phyloP scores from a whole-genome alignment of 1,140 invertebrate species.

The Pseudomyrmex gracilis region DNA sequence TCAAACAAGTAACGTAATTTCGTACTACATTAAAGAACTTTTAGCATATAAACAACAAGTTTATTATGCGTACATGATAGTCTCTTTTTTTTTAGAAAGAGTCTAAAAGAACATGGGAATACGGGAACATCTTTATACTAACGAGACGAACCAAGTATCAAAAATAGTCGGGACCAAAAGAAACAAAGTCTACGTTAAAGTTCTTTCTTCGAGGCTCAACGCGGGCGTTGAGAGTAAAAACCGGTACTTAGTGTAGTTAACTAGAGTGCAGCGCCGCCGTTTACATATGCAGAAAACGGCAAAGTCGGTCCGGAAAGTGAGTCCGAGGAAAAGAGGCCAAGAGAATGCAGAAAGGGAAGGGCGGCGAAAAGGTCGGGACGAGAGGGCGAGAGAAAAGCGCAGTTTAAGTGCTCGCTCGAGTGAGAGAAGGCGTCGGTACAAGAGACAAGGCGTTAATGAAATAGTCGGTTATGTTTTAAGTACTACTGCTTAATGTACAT shows the following conservation, averaged over 20 bases:
- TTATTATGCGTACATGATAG: too few relatives aligned
- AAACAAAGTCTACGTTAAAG: slow-evolving; percentile 20
- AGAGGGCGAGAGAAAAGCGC: slow-evolving; percentile 56
- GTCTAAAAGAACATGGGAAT: not conserved
- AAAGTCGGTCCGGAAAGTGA: slow-evolving; percentile 47
- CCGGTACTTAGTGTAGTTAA: slow-evolving; percentile 76
- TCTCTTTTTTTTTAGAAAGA: too few relatives aligned
- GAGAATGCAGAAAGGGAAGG: slow-evolving; percentile 6
- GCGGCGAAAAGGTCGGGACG: not conserved
- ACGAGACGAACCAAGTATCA: slow-evolving; percentile 27
- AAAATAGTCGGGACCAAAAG: slow-evolving; percentile 61
- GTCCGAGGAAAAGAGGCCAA: slow-evolving; percentile 35
- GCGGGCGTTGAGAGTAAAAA: slow-evolving; percentile 74
- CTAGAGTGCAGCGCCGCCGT: slow-evolving; percentile 74
- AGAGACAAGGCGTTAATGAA: slow-evolving; percentile 71
- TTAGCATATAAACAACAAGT: too few relatives aligned
- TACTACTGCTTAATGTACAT: slow-evolving; percentile 65
- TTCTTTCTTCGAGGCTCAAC: slow-evolving; percentile 40
- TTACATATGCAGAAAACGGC: slow-evolving; percentile 79
- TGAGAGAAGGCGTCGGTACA: slow-evolving; percentile 46
- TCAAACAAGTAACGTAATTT: too few relatives aligned
- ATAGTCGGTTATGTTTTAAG: slow-evolving; percentile 75
- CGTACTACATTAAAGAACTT: not conserved
- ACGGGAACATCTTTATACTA: slow-evolving; percentile 1
- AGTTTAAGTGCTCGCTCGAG: slow-evolving; percentile 64